A percentile compares a stretch with the other conserved stretches of the same genome.
Conservation (phyloP, 1,140 invertebrate genomes). For the Pemphigus obesinymphae region DNA sequence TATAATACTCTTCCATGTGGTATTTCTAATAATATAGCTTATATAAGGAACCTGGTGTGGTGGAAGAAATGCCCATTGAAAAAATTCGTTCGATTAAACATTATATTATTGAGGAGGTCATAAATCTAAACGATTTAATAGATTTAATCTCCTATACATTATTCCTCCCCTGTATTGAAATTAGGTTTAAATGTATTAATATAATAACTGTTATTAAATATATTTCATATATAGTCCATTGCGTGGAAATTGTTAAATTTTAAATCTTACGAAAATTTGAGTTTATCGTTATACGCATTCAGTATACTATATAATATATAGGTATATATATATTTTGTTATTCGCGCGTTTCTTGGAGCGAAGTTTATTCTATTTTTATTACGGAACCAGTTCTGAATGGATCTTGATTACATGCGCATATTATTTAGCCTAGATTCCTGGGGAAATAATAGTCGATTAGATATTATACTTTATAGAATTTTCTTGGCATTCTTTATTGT, state of each 20-base stretch:
- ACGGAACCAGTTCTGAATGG: background rate
- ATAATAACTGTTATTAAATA: background rate
- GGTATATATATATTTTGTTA: background rate
- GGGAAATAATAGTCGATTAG: background rate
- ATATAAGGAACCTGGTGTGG: background rate
- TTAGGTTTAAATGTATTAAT: background rate
- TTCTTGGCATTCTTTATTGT: background rate
- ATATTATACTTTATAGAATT: background rate
- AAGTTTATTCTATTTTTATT: background rate
- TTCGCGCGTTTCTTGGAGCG: background rate
- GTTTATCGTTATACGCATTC: background rate
- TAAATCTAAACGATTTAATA: background rate
- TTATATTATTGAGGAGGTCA: background rate
- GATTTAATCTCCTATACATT: background rate
- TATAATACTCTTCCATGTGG: too few relatives aligned
- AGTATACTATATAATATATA: too few relatives aligned
- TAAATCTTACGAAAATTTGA: background rate
- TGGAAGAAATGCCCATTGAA: background rate
- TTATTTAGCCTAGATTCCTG: background rate
- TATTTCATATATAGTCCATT: too few relatives aligned
- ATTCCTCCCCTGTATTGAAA: background rate
- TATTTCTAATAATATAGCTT: slow-evolving; percentile 15
- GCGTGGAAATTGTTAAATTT: background rate
- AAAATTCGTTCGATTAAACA: slow-evolving; percentile 28
- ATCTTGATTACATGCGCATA: background rate